Percentiles rank a stretch among this genome's conserved stretches.
Conservation (phyloP, 2,888 invertebrate genomes). For the Tridacna crocea region DNA sequence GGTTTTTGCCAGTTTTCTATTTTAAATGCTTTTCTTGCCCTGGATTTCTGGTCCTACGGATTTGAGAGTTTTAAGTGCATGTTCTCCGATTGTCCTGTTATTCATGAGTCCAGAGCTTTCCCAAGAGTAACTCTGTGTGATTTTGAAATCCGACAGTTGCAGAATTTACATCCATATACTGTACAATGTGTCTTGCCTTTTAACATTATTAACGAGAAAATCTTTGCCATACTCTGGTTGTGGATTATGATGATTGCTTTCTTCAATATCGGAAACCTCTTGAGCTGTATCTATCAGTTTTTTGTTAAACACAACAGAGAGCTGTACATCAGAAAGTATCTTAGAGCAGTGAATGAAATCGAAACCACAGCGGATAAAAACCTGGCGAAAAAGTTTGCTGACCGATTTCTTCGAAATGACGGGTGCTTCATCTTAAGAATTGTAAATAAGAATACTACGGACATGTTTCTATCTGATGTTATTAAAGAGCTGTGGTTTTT, state of each 20-base stretch:
- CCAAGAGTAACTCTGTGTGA: conserved; percentile 72
- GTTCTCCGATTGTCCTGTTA: conserved; percentile 40
- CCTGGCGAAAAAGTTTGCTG: conserved; percentile 60
- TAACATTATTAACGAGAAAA: conserved; percentile 70
- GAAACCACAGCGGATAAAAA: conserved; percentile 60
- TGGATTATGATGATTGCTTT: conserved; percentile 64
- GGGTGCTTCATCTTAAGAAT: conserved; percentile 66
- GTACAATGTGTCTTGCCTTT: conserved; percentile 71
- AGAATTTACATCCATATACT: conserved; percentile 63
- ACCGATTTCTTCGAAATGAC: conserved; percentile 65
- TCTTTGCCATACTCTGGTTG: conserved; percentile 69
- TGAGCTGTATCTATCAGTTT: conserved; percentile 40
- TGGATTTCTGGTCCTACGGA: conserved; percentile 61
- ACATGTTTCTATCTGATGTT: conserved; percentile 63
- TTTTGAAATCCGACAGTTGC: conserved; percentile 65
- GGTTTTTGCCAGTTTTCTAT: conserved; percentile 66
- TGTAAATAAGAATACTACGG: conserved; percentile 65
- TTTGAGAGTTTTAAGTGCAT: conserved; percentile 58
- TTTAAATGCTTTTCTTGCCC: conserved; percentile 65
- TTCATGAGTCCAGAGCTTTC: conserved; percentile 61
- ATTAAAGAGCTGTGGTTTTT: conserved; percentile 61
- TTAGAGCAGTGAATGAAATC: conserved; percentile 49
- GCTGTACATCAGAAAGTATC: conserved; percentile 60
- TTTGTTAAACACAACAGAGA: conserved; percentile 52
- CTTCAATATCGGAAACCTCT: conserved; percentile 50